Base-by-base conservation (phyloP, 2,888 invertebrate species). In the Falcaria lacertinaria region DNA sequence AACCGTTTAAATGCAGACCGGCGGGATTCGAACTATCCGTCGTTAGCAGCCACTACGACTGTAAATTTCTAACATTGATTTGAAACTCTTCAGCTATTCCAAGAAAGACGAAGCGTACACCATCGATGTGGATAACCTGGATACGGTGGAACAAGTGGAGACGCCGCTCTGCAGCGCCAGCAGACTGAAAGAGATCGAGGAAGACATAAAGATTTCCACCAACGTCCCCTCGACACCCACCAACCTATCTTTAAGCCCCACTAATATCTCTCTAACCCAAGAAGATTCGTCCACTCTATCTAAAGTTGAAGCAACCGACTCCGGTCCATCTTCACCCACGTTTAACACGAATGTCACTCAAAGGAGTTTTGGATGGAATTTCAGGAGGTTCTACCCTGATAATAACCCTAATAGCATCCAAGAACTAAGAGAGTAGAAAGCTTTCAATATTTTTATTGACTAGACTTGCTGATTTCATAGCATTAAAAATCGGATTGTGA, bases 141-240 rank as follows among this genome's bases (percentile, higher is more conserved):
- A 95, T 68, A 88, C 90, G 15, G 92, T 93, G 0, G 91, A 91
- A 53, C 92, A 92, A 57, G 91, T 94, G 0, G 90, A 91, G 19
- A 94, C 95, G 0, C 96, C 96, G 0, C 89, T 95, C 1, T 96
- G 95, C 78, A 95, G 95, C 56, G 96, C 96, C 0, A 91, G 92
- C 50, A 91, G 93, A 34, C 88, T 95, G 8, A 84, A 85, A 34
- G 74, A 74, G 13, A 69, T 86, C 37, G 77, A 85, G 45, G 77
- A 69, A 16, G 82, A 85, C 57, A 65, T 86, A 36, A 80, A 83
- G 34, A 63, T 66, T 0, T 76, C 81, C n/a, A 63, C 69, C 16
- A 69, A 73, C 19, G 47, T 74, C 11, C 55, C 77, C 2, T 68
- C 70, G 0, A 64, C 74, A 1, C 74, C 78, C 0, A 28, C 28